phyloP scores from a whole-genome alignment of 2,113 vertebrate genomes.

The Scartelaos histophorus region DNA sequence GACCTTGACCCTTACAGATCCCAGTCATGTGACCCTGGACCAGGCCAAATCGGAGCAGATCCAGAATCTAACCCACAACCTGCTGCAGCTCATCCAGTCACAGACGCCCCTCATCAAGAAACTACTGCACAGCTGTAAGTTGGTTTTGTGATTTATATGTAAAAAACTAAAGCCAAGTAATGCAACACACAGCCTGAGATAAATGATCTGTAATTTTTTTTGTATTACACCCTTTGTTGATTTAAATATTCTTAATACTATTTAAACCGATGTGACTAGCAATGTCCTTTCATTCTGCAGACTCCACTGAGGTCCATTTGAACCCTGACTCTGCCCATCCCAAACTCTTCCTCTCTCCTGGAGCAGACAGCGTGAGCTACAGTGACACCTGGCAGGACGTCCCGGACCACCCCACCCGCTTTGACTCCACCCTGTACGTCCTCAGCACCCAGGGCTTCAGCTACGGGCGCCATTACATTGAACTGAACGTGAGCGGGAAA shows the following conservation, averaged over 20 bases:
- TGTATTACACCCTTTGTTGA: too few relatives aligned
- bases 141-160: too few relatives aligned
- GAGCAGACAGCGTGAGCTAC: conserved; percentile 70
- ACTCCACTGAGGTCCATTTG: conserved; percentile 69
- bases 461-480: conserved; percentile 86
- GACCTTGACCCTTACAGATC: conserved; percentile 66
- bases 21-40: conserved; percentile 69
- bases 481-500: conserved; percentile 85
- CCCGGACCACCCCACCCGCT: conserved; percentile 77
- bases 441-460: conserved; percentile 78
- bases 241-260: neutral
- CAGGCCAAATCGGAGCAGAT: conserved; percentile 76
- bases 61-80: conserved; percentile 68
- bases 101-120: conserved; percentile 76
- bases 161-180: too few relatives aligned
- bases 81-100: conserved; percentile 73
- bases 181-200: too few relatives aligned
- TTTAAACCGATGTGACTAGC: neutral
- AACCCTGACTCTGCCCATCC: conserved; percentile 78
- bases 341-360: conserved; percentile 73
- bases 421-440: conserved; percentile 85
- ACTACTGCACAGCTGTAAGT: conserved; percentile 72
- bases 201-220: too few relatives aligned
- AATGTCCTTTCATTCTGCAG: conserved; percentile 50
- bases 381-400: conserved; percentile 75